Evolutionary conservation across 2,888 invertebrate species (phyloP).

Genomic region (Arge pagana): DNA sequence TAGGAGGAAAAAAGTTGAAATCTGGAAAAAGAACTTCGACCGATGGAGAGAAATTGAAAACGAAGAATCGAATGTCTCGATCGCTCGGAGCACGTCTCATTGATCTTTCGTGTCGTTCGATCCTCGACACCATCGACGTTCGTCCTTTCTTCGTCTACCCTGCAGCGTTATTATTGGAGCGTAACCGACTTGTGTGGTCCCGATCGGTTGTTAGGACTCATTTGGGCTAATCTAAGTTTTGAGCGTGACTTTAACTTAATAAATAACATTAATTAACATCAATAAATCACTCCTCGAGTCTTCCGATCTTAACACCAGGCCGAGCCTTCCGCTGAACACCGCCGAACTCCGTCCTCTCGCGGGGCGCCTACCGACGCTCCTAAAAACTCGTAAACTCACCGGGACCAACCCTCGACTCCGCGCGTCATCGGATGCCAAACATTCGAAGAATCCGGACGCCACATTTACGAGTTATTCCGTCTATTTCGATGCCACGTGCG

Average conservation of each 20-base stretch:
- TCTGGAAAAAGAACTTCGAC: too few species aligned
- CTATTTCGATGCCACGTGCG: constrained; percentile 12
- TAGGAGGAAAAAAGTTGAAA: too few species aligned
- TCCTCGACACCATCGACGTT: too few species aligned
- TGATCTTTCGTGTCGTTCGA: too few species aligned
- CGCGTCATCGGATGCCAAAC: constrained; percentile 20
- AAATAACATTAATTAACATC: constrained; percentile 42
- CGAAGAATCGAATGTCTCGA: too few species aligned
- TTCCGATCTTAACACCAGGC: constrained; percentile 18
- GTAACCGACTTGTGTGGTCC: constrained; percentile 39
- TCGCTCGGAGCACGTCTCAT: too few species aligned
- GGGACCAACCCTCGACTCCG: neutral
- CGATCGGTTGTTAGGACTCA: constrained; percentile 36
- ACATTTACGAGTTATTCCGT: constrained; percentile 14
- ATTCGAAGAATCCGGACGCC: constrained; percentile 24
- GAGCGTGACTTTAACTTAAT: constrained; percentile 32
- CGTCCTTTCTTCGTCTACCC: too few species aligned
- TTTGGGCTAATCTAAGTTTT: constrained; percentile 30
- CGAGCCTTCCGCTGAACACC: constrained; percentile 10
- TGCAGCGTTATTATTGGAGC: too few species aligned
- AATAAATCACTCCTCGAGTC: constrained; percentile 32
- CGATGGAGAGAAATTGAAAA: too few species aligned
- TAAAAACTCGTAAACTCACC: neutral
- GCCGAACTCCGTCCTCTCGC: constrained; percentile 13
- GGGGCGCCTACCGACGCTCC: neutral